These are phyloP conservation scores for Phyllopteryx taeniolatus DNA, from an alignment of 2,113 vertebrate species.

Conservation along the genomic window DNA sequence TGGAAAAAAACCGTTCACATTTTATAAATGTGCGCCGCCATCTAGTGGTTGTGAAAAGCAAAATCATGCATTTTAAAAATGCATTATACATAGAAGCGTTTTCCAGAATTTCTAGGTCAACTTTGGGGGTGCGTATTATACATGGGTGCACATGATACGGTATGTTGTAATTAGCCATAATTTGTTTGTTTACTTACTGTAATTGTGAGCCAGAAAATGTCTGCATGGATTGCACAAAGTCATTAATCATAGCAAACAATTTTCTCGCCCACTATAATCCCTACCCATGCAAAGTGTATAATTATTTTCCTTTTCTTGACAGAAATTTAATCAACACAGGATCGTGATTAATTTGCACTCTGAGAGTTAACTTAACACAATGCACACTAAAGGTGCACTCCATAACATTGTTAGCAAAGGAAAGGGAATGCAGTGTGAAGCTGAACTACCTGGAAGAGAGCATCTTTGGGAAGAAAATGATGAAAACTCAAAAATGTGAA, in stretches of 20 bases:
- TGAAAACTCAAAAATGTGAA: too few species aligned
- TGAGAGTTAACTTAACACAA: slow-evolving; percentile 33
- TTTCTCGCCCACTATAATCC: slow-evolving; percentile 37
- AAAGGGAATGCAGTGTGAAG: background rate
- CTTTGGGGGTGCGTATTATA: too few species aligned
- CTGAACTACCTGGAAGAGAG: background rate
- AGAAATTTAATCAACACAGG: slow-evolving; percentile 56
- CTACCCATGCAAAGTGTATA: slow-evolving; percentile 39
- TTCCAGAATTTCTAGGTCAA: too few species aligned
- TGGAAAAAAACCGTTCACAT: too few species aligned
- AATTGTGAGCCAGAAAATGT: slow-evolving; percentile 45
- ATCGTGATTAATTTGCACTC: slow-evolving; percentile 57
- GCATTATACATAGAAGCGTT: too few species aligned
- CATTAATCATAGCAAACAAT: slow-evolving; percentile 48
- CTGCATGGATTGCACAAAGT: slow-evolving; percentile 46
- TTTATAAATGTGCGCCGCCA: too few species aligned
- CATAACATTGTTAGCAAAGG: background rate
- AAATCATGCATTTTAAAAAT: too few species aligned
- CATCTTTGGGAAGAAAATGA: background rate
- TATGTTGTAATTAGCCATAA: slow-evolving; percentile 49
- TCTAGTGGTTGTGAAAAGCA: too few species aligned
- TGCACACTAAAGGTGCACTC: slow-evolving; percentile 4
- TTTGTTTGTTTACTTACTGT: slow-evolving; percentile 53
- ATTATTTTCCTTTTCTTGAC: slow-evolving; percentile 57
- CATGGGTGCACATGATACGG: background rate